Evolutionary conservation across 2,113 vertebrate genomes (phyloP).

Genomic region (Isichthys henryi): DNA sequence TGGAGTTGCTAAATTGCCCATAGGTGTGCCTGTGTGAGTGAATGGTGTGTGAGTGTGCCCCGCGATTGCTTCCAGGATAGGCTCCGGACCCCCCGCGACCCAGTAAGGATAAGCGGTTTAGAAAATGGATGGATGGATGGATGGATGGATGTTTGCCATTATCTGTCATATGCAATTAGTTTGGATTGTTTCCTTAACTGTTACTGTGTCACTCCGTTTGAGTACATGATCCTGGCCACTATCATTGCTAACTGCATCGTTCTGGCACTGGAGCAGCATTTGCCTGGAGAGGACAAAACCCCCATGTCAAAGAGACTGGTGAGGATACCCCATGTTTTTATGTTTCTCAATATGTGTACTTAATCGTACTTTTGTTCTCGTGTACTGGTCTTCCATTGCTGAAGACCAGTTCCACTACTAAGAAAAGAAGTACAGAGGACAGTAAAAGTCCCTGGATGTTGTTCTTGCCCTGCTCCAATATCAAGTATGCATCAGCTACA

Average conservation of each 20-base stretch:
- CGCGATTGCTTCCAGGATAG: too few relatives aligned
- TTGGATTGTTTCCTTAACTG: constrained; percentile 67
- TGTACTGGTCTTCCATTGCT: background rate
- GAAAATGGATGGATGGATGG: too few relatives aligned
- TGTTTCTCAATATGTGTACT: background rate
- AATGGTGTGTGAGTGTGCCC: too few relatives aligned
- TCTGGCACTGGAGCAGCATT: constrained; percentile 90
- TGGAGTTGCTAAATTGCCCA: too few relatives aligned
- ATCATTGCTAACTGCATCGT: constrained; percentile 98
- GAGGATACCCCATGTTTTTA: constrained; percentile 38
- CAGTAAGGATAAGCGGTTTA: too few relatives aligned
- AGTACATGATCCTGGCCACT: constrained; percentile 98
- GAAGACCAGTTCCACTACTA: background rate
- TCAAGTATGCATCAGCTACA: background rate
- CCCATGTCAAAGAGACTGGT: constrained; percentile 96
- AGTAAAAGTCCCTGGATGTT: background rate
- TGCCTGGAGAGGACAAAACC: constrained; percentile 93
- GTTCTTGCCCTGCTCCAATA: background rate
- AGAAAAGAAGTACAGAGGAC: background rate
- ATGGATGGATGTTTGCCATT: too few relatives aligned
- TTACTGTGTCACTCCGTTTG: constrained; percentile 75
- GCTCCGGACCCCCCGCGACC: too few relatives aligned
- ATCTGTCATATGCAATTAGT: background rate
- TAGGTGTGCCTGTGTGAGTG: too few relatives aligned
- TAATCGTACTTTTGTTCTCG: background rate